Conservation (phyloP, 2,888 invertebrate species). For the Drosophila ochracea region DNA sequence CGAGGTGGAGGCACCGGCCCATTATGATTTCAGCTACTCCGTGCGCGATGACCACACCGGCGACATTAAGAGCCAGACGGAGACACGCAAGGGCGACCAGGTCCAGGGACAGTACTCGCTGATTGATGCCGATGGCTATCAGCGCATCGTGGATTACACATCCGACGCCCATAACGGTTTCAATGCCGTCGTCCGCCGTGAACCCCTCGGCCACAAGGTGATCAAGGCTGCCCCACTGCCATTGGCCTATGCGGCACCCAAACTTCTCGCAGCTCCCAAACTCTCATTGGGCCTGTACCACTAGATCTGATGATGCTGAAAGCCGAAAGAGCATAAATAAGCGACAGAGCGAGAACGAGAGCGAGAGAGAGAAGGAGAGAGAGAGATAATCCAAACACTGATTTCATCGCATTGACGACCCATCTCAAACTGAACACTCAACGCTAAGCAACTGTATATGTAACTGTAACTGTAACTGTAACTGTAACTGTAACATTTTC, state of each 20-base stretch:
- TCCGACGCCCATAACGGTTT: conserved; percentile 87
- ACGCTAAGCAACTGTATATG: conserved; percentile 34
- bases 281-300: conserved; percentile 63
- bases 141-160: conserved; percentile 86
- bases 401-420: conserved; percentile 73
- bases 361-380: conserved; percentile 12
- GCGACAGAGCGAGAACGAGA: background rate
- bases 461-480: conserved; percentile 33
- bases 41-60: conserved; percentile 86
- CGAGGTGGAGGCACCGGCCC: conserved; percentile 85
- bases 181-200: conserved; percentile 87
- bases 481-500: conserved; percentile 30
- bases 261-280: conserved; percentile 66
- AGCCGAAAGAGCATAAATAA: background rate
- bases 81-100: conserved; percentile 86
- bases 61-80: conserved; percentile 86
- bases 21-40: conserved; percentile 86
- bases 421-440: conserved; percentile 46
- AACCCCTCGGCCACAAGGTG: conserved; percentile 85
- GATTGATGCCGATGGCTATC: conserved; percentile 86
- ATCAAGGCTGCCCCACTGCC: conserved; percentile 82
- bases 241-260: conserved; percentile 75
- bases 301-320: conserved; percentile 23
- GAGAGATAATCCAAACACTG: conserved; percentile 70
- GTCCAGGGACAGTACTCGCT: conserved; percentile 87